Base-by-base conservation (phyloP, 2,888 invertebrate genomes). In the Nipponacmea schrenckii region DNA sequence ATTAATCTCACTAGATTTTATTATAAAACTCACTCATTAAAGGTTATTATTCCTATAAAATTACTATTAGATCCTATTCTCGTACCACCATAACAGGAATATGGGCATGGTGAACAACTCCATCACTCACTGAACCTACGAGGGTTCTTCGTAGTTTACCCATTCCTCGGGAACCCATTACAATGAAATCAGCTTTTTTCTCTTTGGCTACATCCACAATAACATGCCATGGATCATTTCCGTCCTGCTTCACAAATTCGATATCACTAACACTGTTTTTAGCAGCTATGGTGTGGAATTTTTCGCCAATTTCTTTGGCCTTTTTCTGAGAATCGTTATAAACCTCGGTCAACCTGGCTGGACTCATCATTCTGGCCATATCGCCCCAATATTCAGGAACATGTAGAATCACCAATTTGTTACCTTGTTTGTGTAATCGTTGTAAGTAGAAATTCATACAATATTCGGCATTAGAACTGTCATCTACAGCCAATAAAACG, bases 311-410 rank as follows among this genome's bases (percentile, higher is more conserved):
- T 56, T 20, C 20, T 56, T 56, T 24, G 0, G 56, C 56, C 24
- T 20, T 20, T 24, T 56, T 2, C 24, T 56, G 56, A 12, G 56
- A 24, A 12, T 56, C 56, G 20, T 56, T 56, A 8, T 24, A 56
- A 2, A 56, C 20, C 24, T 56, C 56, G 10, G 20, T 24, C 24
- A 56, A 20, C 14, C 56, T 56, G 24, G 24, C 0, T 24, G 56
- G 56, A 10, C 73, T 70, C 64, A 73, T 73, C 45, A 73, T 63
- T 5, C 70, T 67, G n/a, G 62, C 67, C 15, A 73, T 50, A 45
- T 77, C 74, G 2, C 72, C 75, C 66, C 67, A 69, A 67, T 74
- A 69, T 17, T 77, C 77, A 20, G 77, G 75, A 24, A 77, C 77
- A 27, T 75, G 75, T 0, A 72, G 50, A 14, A 77, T 67, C 64